phyloP scores from a whole-genome alignment of 2,113 vertebrate genomes.

The Apistogramma diplotaenia region DNA sequence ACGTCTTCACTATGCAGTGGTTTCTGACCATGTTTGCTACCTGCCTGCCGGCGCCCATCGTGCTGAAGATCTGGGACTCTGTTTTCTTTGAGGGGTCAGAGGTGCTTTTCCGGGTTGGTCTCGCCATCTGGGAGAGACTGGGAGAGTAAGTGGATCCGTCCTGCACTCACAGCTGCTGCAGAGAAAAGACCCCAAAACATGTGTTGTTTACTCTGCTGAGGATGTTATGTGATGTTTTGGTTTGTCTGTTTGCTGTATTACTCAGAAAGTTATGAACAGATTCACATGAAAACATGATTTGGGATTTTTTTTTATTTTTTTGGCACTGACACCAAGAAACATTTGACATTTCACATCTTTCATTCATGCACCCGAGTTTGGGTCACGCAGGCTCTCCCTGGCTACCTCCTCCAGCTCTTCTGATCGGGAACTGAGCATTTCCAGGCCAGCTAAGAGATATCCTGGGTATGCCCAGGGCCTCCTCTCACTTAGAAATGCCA shows the following conservation, averaged over 20 bases:
- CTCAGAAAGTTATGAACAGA: neutral
- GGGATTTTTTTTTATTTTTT: too few species aligned
- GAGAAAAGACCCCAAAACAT: neutral
- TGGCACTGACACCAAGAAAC: neutral
- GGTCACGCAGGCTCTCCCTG: neutral
- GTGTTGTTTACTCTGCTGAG: neutral
- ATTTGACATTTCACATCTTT: neutral
- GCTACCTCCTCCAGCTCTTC: neutral
- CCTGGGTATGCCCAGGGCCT: neutral
- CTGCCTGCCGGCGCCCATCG: conserved; percentile 92
- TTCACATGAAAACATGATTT: neutral
- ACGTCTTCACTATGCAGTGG: conserved; percentile 99
- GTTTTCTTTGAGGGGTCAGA: conserved; percentile 98
- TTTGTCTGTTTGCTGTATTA: neutral
- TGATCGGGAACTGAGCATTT: neutral
- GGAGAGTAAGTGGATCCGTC: conserved; percentile 88
- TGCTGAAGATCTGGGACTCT: conserved; percentile 98
- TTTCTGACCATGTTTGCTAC: conserved; percentile 99
- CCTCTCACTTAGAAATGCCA: neutral
- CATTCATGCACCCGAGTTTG: neutral
- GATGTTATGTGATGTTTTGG: neutral
- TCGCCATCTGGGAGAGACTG: conserved; percentile 94
- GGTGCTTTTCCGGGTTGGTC: conserved; percentile 90
- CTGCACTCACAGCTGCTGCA: neutral
- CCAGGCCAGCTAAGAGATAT: neutral